Conservation (phyloP, 1,140 invertebrate species). For the Druon quercuslanigerum region DNA sequence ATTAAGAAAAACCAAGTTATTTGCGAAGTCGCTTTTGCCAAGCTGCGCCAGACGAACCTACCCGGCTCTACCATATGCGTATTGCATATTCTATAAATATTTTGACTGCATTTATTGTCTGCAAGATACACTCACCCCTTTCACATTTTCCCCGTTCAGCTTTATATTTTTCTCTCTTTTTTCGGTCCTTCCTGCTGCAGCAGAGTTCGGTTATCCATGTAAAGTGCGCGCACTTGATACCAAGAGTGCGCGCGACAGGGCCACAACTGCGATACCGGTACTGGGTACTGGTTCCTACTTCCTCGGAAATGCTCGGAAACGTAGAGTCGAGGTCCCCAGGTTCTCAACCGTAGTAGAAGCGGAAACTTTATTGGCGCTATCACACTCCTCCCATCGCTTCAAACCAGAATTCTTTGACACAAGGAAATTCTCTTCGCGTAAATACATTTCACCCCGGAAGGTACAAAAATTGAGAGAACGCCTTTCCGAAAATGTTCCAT, state of each 20-base stretch:
- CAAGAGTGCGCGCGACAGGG: constrained; percentile 40
- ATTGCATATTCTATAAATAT: too few relatives aligned
- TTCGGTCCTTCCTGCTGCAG: neutral
- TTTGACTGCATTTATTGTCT: neutral
- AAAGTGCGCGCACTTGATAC: constrained; percentile 48
- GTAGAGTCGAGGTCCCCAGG: constrained; percentile 44
- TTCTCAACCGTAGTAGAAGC: constrained; percentile 8
- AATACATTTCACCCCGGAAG: constrained; percentile 17
- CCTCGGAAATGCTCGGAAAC: constrained; percentile 29
- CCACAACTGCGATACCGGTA: constrained; percentile 59
- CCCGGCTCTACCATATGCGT: too few relatives aligned
- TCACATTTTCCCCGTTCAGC: neutral
- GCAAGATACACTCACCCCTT: neutral
- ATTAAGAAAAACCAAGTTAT: too few relatives aligned
- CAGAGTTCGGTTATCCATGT: neutral
- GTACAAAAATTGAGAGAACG: constrained; percentile 10
- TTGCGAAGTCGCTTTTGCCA: too few relatives aligned
- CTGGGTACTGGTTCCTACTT: constrained; percentile 46
- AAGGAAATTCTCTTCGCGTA: constrained; percentile 20
- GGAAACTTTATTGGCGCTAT: constrained; percentile 47
- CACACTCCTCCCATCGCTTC: constrained; percentile 37
- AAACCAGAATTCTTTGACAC: constrained; percentile 18
- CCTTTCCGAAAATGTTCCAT: neutral
- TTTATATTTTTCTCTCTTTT: neutral
- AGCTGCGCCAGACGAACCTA: too few relatives aligned